Base-by-base conservation (phyloP, 2,888 invertebrate species). In the Platycnemis pennipes region DNA sequence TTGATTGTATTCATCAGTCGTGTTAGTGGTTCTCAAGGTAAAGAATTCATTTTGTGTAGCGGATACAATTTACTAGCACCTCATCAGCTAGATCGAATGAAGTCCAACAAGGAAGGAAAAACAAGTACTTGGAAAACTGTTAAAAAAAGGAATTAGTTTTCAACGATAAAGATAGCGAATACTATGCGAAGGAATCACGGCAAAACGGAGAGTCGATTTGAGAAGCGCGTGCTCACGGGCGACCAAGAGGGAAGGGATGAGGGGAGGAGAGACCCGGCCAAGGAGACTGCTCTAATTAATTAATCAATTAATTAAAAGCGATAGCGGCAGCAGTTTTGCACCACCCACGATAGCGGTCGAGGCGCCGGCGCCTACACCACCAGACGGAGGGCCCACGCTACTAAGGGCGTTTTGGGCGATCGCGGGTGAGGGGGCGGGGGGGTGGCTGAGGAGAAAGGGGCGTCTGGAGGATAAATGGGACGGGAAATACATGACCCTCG, bases 281-380 rank as follows among this genome's bases (percentile, higher is more conserved):
- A 89, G 89, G 91, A n/a, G n/a, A 44, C 89, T 46, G 42, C 56
- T n/a, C 91, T 91, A 91, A 91, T 91, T 91, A 91, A 91, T 91
- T 91, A 91, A 91, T 63, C 63, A 91, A 91, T 91, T 91, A 91
- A 91, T 91, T 91, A 91, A 91, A 63, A 63, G 91, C 63, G 89
- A 89, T 56, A 56, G 56, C 89, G 53, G 56, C 56, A 89, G 56
- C 56, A 89, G 56, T 89, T 89, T 89, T 26, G 89, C 31, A 19
- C 49, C 88, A 31, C 88, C 88, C 49, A 53, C 88, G n/a, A 11
- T 45, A 88, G 45, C 88, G 88, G 8, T 31, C 89, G 89, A 89
- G 89, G 44, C n/a, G 56, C 11, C 53, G 42, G 42, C 56, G 37
- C 53, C 56, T 53, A 53, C 37, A 26, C 16, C 49, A 63, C 13